Percentiles rank a stretch among this genome's conserved stretches.
These are phyloP conservation scores for Probosciger aterrimus DNA, from an alignment of 2,113 vertebrate species.

Conservation along the genomic window DNA sequence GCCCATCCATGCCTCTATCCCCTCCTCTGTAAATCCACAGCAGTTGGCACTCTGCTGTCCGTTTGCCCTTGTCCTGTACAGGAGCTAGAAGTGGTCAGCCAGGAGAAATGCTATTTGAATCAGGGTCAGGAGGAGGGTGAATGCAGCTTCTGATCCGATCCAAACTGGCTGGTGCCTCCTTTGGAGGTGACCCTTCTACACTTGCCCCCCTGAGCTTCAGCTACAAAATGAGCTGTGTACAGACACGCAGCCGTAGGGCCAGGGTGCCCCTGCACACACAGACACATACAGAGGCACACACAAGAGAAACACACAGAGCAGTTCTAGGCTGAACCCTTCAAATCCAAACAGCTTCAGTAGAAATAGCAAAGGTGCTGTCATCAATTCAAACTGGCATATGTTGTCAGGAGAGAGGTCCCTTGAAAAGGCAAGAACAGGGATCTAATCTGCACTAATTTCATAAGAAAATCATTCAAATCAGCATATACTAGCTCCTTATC, in stretches of 20 bases:
- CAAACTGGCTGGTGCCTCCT: neutral
- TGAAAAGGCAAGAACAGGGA: neutral
- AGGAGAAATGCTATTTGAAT: neutral
- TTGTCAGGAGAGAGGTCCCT: neutral
- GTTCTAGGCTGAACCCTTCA: neutral
- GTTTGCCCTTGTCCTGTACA: neutral
- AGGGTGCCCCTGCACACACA: neutral
- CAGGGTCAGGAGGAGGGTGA: neutral
- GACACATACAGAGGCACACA: too few species aligned
- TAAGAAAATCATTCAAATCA: neutral
- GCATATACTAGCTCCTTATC: neutral
- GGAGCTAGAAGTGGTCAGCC: neutral
- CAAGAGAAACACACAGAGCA: neutral
- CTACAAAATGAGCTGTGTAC: neutral
- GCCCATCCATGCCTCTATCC: neutral
- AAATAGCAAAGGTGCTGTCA: neutral
- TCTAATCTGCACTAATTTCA: neutral
- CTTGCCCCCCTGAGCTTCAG: neutral
- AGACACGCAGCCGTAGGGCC: neutral
- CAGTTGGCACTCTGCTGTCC: neutral
- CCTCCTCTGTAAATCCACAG: neutral
- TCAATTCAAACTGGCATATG: neutral
- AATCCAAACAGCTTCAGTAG: neutral
- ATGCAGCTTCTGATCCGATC: neutral
- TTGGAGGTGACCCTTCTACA: neutral